Base-by-base conservation (phyloP, 23 tunicate species). In the Halocynthia aurantium region DNA sequence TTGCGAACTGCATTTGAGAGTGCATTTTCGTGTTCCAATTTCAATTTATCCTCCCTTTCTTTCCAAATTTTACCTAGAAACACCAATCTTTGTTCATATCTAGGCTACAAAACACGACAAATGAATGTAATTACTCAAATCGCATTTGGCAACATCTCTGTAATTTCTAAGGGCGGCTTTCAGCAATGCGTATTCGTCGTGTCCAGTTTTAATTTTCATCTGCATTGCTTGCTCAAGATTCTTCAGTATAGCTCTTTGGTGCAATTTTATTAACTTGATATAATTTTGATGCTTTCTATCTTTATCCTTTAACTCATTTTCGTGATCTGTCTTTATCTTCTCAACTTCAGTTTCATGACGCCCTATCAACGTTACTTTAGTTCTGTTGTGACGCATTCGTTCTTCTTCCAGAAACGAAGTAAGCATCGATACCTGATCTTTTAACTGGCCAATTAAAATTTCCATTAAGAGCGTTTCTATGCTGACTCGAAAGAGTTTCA, bases 121-220 rank as follows among this genome's bases (percentile, higher is more conserved):
- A 17, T n/a, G 4, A 58, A 17, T 13, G n/a, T 58, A 15, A 40
- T 10, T 72, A 74, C 78, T 64, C 55, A 74, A 54, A 54, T 74
- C 78, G 19, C 60, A 51, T 20, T 64, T 62, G 18, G 56, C 78
- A 10, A 54, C 63, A 8, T 74, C 60, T n/a, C 56, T 74, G 64
- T 74, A 74, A 54, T 74, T 74, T 10, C 78, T 62, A 9, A 74
- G 31, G 19, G 78, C 78, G 6, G 78, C 78, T n/a, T 74, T 62
- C 31, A 74, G 31, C 21, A 74, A 18, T 55, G 78, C 78, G 56
- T 54, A 74, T 74, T 74, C 64, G 4, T 54, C 56, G 55, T 49
- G 53, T 8, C 55, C 8, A 13, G 31, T 22, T 54, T 56, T 74
- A 10, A 74, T 74, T 19, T 53, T 52, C 17, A 19, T 64, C 40